Conservation (phyloP, 1,140 invertebrate genomes). For the Dendrolimus punctatus region DNA sequence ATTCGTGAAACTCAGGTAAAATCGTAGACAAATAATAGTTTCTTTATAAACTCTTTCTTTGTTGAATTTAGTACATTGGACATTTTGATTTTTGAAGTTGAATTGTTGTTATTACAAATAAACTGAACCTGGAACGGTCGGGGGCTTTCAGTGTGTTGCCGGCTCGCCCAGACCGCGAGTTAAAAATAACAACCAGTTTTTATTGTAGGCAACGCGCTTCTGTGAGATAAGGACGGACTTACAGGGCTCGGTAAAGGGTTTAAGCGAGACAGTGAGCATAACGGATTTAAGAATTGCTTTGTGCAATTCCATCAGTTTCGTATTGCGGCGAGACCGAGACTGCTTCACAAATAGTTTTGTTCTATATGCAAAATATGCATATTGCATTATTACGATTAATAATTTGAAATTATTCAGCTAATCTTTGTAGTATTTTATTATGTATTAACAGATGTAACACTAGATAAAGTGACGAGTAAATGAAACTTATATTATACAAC, state of each 20-base stretch:
- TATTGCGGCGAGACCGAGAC: constrained; percentile 34
- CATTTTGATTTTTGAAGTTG: too few species aligned
- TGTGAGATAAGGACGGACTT: constrained; percentile 51
- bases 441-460: too few species aligned
- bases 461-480: too few species aligned
- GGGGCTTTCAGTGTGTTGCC: constrained; percentile 50
- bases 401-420: too few species aligned
- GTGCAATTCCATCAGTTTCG: constrained; percentile 55
- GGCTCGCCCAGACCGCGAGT: constrained; percentile 65
- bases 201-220: constrained; percentile 56
- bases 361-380: not conserved
- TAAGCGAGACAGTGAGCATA: constrained; percentile 48
- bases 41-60: too few species aligned
- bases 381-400: too few species aligned
- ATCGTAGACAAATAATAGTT: too few species aligned
- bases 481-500: too few species aligned
- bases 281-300: constrained; percentile 56
- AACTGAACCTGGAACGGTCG: constrained; percentile 53
- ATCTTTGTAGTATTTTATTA: too few species aligned
- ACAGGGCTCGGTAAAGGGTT: constrained; percentile 36
- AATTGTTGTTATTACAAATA: too few species aligned
- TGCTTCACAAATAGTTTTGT: constrained; percentile 39
- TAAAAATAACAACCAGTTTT: constrained; percentile 72
- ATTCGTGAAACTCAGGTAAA: too few species aligned
- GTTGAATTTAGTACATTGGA: too few species aligned